Evolutionary conservation across 2,113 vertebrate species (phyloP).

Genomic region (Chloebia gouldiae): DNA sequence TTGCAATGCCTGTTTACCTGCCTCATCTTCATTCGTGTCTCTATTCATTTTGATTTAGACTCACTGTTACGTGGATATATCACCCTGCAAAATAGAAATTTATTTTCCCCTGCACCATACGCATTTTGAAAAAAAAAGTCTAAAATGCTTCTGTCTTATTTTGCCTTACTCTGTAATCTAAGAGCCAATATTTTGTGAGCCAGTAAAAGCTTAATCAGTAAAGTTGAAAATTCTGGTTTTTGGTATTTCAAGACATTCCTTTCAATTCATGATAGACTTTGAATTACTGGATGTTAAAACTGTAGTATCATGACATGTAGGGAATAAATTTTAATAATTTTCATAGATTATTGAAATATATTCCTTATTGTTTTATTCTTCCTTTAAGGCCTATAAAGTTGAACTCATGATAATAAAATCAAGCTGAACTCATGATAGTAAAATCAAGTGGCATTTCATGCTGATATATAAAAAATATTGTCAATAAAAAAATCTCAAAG

Average conservation of each 20-base stretch:
- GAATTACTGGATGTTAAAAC: slow-evolving; percentile 20
- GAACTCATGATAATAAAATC: slow-evolving; percentile 28
- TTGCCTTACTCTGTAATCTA: neutral
- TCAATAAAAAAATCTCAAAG: neutral
- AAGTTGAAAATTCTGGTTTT: slow-evolving; percentile 2
- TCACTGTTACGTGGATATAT: neutral
- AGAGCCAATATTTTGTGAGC: neutral
- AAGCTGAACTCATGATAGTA: neutral
- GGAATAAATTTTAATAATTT: slow-evolving; percentile 43
- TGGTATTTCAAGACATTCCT: neutral
- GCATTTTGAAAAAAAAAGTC: neutral
- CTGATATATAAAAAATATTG: slow-evolving; percentile 5
- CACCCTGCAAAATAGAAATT: neutral
- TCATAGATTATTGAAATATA: slow-evolving; percentile 34
- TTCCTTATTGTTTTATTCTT: slow-evolving; percentile 48
- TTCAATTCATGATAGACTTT: neutral
- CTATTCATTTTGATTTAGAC: neutral
- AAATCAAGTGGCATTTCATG: neutral
- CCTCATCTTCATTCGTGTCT: neutral
- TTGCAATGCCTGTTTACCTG: neutral
- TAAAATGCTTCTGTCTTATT: neutral
- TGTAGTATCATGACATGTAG: neutral
- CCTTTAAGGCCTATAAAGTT: slow-evolving; percentile 46
- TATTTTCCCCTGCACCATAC: neutral
- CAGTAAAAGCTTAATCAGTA: slow-evolving; percentile 4